Conservation (phyloP, 2,888 invertebrate genomes). For the Lamproptera curius region DNA sequence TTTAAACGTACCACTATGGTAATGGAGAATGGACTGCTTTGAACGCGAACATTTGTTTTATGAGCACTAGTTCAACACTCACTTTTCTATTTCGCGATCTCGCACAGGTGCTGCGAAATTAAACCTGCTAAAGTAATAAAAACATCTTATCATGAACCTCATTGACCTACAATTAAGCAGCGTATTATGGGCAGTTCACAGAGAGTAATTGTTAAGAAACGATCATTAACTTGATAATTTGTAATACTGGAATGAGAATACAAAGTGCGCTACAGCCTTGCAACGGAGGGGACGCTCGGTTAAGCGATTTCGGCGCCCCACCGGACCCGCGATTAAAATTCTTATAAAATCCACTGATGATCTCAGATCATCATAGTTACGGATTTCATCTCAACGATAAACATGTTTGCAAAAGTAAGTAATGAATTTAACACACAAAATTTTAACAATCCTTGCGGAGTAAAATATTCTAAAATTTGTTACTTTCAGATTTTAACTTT, state of each 20-base stretch:
- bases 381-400: constrained; percentile 57
- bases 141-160: constrained; percentile 41
- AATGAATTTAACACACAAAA: constrained; percentile 4
- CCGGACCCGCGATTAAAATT: constrained; percentile 53
- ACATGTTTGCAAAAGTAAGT: constrained; percentile 73
- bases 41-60: constrained; percentile 4
- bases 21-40: constrained; percentile 2
- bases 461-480: not conserved
- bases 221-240: constrained; percentile 55
- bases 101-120: constrained; percentile 14
- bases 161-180: constrained; percentile 53
- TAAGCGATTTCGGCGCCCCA: constrained; percentile 53
- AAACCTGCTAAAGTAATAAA: constrained; percentile 35
- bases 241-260: constrained; percentile 63
- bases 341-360: constrained; percentile 70
- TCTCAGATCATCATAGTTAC: constrained; percentile 69
- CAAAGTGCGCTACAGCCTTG: constrained; percentile 68
- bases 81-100: constrained; percentile 10
- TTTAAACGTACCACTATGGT: not conserved
- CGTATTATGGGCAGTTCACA: constrained; percentile 55
- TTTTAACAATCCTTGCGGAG: not conserved
- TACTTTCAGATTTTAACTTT: constrained; percentile 54
- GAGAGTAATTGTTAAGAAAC: constrained; percentile 60
- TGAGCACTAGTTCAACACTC: constrained; percentile 1
- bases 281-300: constrained; percentile 46